Percentiles rank a stretch among this genome's conserved stretches.
phyloP scores from a whole-genome alignment of 2,888 invertebrate genomes.

The Latheticus oryzae region DNA sequence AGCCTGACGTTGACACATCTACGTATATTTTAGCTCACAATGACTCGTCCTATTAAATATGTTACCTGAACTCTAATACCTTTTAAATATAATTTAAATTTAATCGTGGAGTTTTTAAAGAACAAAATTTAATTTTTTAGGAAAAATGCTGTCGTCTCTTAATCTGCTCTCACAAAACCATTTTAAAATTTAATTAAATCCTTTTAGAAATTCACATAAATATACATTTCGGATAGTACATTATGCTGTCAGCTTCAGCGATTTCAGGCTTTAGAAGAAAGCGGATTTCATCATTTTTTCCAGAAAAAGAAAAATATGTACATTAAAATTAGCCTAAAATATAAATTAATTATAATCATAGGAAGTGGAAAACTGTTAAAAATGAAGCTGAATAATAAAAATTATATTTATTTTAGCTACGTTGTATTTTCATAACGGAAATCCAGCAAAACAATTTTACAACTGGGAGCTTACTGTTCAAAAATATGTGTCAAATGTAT shows the following conservation, averaged over 20 bases:
- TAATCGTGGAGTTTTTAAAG: slow-evolving; percentile 7
- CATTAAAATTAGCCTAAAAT: no score
- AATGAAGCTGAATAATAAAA: no score
- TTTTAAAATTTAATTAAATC: slow-evolving; percentile 15
- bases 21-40: no score
- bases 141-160: slow-evolving; percentile 11
- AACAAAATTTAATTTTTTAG: slow-evolving; percentile 12
- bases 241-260: slow-evolving; percentile 2
- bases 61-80: not conserved
- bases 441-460: no score
- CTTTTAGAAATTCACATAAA: slow-evolving; percentile 10
- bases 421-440: no score
- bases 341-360: no score
- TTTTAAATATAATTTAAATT: slow-evolving; percentile 3
- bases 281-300: not conserved
- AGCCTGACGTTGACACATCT: no score
- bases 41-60: not conserved
- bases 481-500: no score
- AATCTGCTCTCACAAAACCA: slow-evolving; percentile 2
- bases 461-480: no score
- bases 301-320: not conserved
- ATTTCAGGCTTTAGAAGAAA: not conserved
- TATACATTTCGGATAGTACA: slow-evolving; percentile 6
- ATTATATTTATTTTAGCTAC: no score
- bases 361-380: no score